Percentiles rank a stretch among this genome's conserved stretches.
Conservation (phyloP, 2,113 vertebrate genomes). For the Tricholaema leucomelas region DNA sequence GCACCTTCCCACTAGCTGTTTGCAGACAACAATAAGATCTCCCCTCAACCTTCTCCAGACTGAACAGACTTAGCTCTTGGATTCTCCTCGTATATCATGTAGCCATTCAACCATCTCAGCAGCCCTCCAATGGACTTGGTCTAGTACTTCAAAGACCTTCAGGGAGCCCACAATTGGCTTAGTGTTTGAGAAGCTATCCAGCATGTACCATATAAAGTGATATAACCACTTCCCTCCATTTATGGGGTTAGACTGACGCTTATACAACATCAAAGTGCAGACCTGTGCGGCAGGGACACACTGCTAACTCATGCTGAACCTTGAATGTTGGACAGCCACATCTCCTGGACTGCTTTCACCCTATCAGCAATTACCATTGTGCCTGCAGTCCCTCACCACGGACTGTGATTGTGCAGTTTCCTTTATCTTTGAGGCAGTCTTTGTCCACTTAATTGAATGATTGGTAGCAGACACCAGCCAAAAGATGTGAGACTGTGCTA, state of each 20-base stretch:
- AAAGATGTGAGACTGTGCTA: not conserved
- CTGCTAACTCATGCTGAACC: not conserved
- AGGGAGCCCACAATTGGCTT: not conserved
- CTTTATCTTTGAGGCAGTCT: not conserved
- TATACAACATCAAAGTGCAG: rapidly evolving
- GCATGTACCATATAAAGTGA: not conserved
- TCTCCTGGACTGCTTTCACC: not conserved
- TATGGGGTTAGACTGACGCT: not conserved
- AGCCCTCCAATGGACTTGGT: not conserved
- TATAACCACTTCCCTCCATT: not conserved
- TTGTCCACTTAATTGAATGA: not conserved
- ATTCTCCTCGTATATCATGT: not conserved
- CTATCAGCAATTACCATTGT: not conserved
- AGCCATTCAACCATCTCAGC: not conserved
- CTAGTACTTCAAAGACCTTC: not conserved
- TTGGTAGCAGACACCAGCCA: not conserved
- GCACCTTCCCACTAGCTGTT: not conserved
- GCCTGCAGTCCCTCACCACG: not conserved
- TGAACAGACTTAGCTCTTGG: not conserved
- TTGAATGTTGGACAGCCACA: not conserved
- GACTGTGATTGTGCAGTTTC: not conserved
- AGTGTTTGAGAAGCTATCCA: not conserved
- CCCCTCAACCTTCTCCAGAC: not conserved
- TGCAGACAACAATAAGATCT: not conserved
- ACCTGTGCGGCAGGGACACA: not conserved